phyloP scores from a whole-genome alignment of 1,140 invertebrate genomes.

The Cyclina sinensis region DNA sequence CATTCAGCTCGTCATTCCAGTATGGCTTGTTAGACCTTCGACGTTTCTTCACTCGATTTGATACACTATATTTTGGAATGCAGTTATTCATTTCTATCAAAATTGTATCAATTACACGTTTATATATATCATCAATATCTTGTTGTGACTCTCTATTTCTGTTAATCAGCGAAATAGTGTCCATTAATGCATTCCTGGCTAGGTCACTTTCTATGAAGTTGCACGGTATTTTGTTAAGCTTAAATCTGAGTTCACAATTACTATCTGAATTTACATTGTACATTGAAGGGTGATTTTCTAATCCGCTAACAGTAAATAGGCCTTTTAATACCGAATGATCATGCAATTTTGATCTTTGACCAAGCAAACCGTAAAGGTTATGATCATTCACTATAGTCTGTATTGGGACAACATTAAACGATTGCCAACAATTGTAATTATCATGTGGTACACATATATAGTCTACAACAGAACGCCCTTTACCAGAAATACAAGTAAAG shows the following conservation, averaged over 20 bases:
- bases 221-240: no score
- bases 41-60: neutral
- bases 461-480: slow-evolving; percentile 44
- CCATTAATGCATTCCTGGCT: neutral
- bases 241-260: no score
- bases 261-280: no score
- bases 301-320: no score
- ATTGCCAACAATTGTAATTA: neutral
- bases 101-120: neutral
- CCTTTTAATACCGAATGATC: no score
- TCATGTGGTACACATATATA: slow-evolving; percentile 59
- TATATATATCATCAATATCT: neutral
- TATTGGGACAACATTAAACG: neutral
- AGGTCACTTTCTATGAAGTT: neutral
- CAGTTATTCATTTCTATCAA: neutral
- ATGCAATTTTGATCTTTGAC: neutral
- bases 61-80: neutral
- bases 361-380: neutral
- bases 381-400: neutral
- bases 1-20: neutral
- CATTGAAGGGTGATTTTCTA: no score
- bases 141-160: neutral
- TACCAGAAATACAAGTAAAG: neutral
- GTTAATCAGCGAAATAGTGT: neutral
- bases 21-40: neutral